Evolutionary conservation across 1,140 invertebrate species (phyloP).

Genomic region (Babylonia areolata): DNA sequence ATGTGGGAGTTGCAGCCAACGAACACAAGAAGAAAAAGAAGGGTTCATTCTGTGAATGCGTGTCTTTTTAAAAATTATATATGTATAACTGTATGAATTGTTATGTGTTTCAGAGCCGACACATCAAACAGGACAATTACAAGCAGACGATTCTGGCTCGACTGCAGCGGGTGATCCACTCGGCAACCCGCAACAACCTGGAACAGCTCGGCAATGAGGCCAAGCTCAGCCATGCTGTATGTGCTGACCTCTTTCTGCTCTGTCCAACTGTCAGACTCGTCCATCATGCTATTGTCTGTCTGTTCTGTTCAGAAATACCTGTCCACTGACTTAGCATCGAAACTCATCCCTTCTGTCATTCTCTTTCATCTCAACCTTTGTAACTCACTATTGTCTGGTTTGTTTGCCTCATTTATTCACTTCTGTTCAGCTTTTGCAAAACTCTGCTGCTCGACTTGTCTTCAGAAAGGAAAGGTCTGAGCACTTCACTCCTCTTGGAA

Average conservation of each 20-base stretch:
- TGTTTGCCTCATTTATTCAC: neutral
- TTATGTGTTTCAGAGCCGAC: neutral
- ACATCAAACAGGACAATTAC: conserved; percentile 49
- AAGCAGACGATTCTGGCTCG: conserved; percentile 54
- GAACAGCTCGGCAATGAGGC: conserved; percentile 66
- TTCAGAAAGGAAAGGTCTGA: too few relatives aligned
- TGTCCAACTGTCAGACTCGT: too few relatives aligned
- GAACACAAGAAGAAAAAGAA: too few relatives aligned
- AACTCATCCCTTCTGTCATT: neutral
- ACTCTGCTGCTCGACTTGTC: too few relatives aligned
- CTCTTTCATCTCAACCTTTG: neutral
- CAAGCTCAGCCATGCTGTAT: conserved; percentile 65
- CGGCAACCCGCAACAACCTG: conserved; percentile 57
- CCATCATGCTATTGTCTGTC: neutral
- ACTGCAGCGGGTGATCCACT: conserved; percentile 64
- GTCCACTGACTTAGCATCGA: too few relatives aligned
- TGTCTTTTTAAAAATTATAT: too few relatives aligned
- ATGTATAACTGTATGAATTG: too few relatives aligned
- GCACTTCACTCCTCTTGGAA: too few relatives aligned
- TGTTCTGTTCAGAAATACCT: neutral
- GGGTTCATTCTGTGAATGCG: too few relatives aligned
- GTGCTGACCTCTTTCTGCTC: neutral
- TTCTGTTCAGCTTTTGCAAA: neutral
- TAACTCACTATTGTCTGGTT: too few relatives aligned
- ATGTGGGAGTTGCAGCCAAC: too few relatives aligned